These are phyloP conservation scores for Atopsyche davidsoni DNA, from an alignment of 1,140 invertebrate genomes.

Conservation along the genomic window DNA sequence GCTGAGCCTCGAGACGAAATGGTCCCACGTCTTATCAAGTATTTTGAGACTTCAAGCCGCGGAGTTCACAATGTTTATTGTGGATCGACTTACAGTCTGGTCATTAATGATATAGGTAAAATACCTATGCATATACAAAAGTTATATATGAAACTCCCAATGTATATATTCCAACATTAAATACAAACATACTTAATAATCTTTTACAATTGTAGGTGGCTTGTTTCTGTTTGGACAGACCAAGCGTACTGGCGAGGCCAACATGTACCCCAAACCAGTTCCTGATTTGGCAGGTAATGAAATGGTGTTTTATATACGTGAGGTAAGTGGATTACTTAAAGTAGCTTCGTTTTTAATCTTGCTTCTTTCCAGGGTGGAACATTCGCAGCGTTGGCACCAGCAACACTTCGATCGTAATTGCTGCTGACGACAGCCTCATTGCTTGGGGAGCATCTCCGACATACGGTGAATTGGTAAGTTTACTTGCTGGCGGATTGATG, in stretches of 20 bases:
- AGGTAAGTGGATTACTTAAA: no score
- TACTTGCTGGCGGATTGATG: background rate
- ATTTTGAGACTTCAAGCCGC: constrained; percentile 75
- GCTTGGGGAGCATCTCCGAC: constrained; percentile 88
- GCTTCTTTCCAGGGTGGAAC: constrained; percentile 62
- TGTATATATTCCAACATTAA: no score
- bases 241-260: constrained; percentile 86
- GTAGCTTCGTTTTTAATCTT: background rate
- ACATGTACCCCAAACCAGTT: constrained; percentile 94
- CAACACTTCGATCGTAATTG: constrained; percentile 76
- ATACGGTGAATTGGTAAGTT: constrained; percentile 79
- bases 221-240: constrained; percentile 86
- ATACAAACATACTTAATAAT: no score
- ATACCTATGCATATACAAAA: constrained; percentile 11
- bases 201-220: constrained; percentile 38
- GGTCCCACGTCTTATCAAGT: constrained; percentile 84
- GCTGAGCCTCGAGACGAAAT: constrained; percentile 86
- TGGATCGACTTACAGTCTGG: constrained; percentile 81
- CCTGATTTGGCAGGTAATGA: constrained; percentile 79
- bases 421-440: constrained; percentile 84
- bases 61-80: constrained; percentile 75
- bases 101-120: constrained; percentile 71
- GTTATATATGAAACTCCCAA: no score
- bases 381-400: constrained; percentile 75
- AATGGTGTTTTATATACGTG: background rate